A percentile compares a stretch with the other conserved stretches of the same genome.
Evolutionary conservation across 92 coral and sea anemone species (phyloP).

Genomic region (Blastomussa wellsi): DNA sequence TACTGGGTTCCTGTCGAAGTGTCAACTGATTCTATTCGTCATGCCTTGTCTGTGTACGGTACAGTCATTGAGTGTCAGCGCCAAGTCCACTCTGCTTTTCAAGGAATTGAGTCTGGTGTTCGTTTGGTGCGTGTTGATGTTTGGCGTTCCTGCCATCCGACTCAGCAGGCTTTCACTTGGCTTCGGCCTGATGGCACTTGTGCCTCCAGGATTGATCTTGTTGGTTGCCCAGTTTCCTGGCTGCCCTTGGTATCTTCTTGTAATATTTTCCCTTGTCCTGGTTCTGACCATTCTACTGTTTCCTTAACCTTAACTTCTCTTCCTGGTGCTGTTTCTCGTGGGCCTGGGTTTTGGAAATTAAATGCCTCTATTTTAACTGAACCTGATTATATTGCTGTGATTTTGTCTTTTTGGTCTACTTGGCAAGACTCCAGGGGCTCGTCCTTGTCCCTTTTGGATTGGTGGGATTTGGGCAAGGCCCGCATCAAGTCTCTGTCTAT

Average conservation of each 20-base stretch:
- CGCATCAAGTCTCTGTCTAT: background rate
- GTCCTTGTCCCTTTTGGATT: background rate
- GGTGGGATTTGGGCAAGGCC: slow-evolving; percentile 39
- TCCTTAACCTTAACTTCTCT: background rate
- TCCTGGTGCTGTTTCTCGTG: background rate
- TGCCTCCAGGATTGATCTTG: slow-evolving; percentile 49
- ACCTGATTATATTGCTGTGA: background rate
- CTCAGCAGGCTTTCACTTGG: slow-evolving; percentile 26
- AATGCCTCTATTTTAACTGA: slow-evolving; percentile 12
- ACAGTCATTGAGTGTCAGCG: background rate
- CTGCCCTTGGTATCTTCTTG: slow-evolving; percentile 5
- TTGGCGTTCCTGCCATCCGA: slow-evolving; percentile 38
- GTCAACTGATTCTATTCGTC: background rate
- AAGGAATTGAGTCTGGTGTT: background rate
- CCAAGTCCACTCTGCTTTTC: background rate
- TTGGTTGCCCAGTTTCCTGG: slow-evolving; percentile 36
- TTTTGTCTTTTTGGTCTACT: background rate
- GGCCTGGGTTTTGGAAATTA: slow-evolving; percentile 46
- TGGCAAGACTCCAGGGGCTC: background rate
- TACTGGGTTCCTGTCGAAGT: background rate
- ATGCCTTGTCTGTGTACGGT: background rate
- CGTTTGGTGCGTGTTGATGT: slow-evolving; percentile 1
- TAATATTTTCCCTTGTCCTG: slow-evolving; percentile 14
- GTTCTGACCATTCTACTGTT: slow-evolving; percentile 26
- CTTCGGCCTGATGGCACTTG: slow-evolving; percentile 20